Evolutionary conservation across 2,113 vertebrate species (phyloP).

Genomic region (Sminthopsis crassicaudata): DNA sequence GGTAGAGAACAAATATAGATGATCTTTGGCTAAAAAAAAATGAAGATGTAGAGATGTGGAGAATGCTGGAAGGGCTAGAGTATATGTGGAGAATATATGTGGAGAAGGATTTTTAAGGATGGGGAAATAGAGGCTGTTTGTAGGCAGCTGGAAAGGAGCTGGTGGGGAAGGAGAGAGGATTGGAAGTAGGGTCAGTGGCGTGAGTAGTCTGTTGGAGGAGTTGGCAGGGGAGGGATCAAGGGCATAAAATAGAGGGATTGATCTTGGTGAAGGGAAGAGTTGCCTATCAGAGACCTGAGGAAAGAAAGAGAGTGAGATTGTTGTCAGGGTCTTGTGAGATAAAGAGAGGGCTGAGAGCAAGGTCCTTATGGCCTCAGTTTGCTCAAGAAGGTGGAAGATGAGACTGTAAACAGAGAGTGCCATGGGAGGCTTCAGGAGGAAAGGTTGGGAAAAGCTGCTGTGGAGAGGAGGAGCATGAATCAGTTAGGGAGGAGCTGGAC

Average conservation of each 20-base stretch:
- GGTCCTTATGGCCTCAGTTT: not conserved
- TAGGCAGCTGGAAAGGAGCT: not conserved
- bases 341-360: not conserved
- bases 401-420: not conserved
- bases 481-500: not conserved
- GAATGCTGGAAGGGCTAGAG: not conserved
- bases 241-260: no score
- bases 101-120: not conserved
- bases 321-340: not conserved
- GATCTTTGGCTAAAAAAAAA: not conserved
- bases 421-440: not conserved
- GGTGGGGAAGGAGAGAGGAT: not conserved
- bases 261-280: not conserved
- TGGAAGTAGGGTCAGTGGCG: not conserved
- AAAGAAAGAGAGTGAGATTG: not conserved
- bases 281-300: not conserved
- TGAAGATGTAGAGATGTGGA: not conserved
- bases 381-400: not conserved
- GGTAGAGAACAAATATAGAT: not conserved
- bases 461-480: not conserved
- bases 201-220: not conserved
- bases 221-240: not conserved
- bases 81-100: no score
- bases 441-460: not conserved
- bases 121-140: not conserved